These are phyloP conservation scores for Gadopsis marmoratus DNA, from an alignment of 2,797 vertebrate genomes.

Conservation along the genomic window DNA sequence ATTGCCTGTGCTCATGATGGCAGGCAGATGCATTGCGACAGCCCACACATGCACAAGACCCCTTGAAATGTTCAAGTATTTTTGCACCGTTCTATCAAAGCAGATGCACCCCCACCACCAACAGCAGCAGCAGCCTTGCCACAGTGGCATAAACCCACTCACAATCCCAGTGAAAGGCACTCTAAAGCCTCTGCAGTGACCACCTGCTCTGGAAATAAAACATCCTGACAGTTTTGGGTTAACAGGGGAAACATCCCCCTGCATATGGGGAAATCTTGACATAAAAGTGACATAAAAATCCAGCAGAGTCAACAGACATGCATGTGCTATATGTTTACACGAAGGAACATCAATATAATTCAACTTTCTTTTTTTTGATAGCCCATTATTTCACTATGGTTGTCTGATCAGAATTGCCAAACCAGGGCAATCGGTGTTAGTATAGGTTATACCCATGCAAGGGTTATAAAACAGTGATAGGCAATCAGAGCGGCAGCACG, in stretches of 20 bases:
- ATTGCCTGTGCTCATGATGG: conserved; percentile 6
- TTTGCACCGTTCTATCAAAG: conserved; percentile 52
- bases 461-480: conserved; percentile 57
- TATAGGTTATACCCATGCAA: conserved; percentile 47
- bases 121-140: conserved; percentile 18
- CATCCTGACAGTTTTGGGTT: conserved; percentile 20
- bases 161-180: conserved; percentile 45
- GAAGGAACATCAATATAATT: conserved; percentile 4
- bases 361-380: conserved; percentile 40
- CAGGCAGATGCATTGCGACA: conserved; percentile 39
- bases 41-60: conserved; percentile 55
- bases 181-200: conserved; percentile 46
- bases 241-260: neutral
- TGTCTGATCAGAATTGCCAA: conserved; percentile 69
- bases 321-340: conserved; percentile 2
- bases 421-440: conserved; percentile 55
- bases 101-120: conserved; percentile 16
- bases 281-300: neutral
- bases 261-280: neutral
- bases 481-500: conserved; percentile 53
- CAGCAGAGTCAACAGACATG: conserved; percentile 9
- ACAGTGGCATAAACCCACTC: conserved; percentile 55
- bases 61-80: conserved; percentile 59
- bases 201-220: conserved; percentile 40
- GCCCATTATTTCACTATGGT: conserved; percentile 50